phyloP scores from a whole-genome alignment of 1,140 invertebrate species.

The Riptortus pedestris region DNA sequence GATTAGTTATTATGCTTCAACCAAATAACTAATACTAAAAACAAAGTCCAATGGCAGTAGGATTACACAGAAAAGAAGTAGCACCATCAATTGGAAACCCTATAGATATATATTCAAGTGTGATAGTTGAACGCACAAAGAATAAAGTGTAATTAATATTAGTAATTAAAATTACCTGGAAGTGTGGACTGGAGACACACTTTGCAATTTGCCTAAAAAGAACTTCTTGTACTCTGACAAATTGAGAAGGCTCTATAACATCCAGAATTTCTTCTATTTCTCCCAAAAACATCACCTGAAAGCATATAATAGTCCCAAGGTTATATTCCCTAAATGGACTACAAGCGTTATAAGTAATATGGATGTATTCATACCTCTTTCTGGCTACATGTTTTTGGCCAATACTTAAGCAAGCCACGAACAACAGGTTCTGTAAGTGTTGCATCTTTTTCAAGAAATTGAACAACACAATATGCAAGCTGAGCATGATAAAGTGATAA shows the following conservation, averaged over 20 bases:
- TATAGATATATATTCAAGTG: too few species aligned
- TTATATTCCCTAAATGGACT: background rate
- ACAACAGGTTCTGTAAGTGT: conserved; percentile 93
- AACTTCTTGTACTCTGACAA: conserved; percentile 94
- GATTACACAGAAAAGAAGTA: too few species aligned
- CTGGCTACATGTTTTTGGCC: conserved; percentile 98
- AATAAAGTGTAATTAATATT: too few species aligned
- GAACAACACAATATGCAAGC: conserved; percentile 98
- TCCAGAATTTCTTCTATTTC: conserved; percentile 97
- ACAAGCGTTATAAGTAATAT: background rate
- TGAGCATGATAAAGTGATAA: conserved; percentile 90
- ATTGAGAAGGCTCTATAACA: conserved; percentile 96
- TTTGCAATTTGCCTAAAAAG: conserved; percentile 93
- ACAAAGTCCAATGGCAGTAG: too few species aligned
- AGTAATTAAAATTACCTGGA: too few species aligned
- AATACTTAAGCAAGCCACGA: conserved; percentile 92
- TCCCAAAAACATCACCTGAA: conserved; percentile 88
- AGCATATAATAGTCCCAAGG: conserved; percentile 1
- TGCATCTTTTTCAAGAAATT: conserved; percentile 98
- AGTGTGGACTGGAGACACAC: conserved; percentile 96
- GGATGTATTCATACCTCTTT: conserved; percentile 58
- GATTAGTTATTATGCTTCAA: too few species aligned
- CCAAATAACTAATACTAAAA: too few species aligned
- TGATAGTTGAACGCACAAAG: too few species aligned
- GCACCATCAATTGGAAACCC: too few species aligned